Base-by-base conservation (phyloP, 1,140 invertebrate species). In the Drosophila varians region DNA sequence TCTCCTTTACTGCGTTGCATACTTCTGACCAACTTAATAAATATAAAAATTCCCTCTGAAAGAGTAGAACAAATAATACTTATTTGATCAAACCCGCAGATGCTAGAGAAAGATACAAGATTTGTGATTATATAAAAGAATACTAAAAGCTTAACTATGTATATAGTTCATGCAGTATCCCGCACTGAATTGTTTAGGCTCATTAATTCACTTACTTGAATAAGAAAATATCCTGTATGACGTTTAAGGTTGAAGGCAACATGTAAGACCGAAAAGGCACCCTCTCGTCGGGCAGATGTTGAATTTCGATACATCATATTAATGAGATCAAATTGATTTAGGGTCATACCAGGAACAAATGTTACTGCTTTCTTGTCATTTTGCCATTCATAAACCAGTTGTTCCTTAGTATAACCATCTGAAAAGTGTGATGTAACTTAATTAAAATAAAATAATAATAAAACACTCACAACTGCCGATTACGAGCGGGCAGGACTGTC, bases 361-460 rank as follows among this genome's bases (percentile, higher is more conserved):
- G 95, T 96, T 0, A 98, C 96, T 49, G 95, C 96, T 26, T 94
- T 92, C 0, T 94, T 94, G 0, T 94, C 94, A 68, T 94, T 94
- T 87, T 97, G 96, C 98, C 98, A 99, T 75, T 96, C 94, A 91
- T 99, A 99, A 4, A 97, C 93, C 28, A 99, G 92, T 84, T 99
- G 96, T 53, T 95, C 93, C 9, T 95, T 95, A 0, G 97, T 97
- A 91, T 99, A 99, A 0, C 97, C 98, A 92, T 98, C 97, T 98
- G 82, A 16, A 40, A 45, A 23, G 11, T 25, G 7, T n/a, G 11
- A 21, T 36, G n/a, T 36, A 9, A 36, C 4, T 12, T 12, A 36
- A 36, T 36, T n/a, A n/a, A 28, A 1, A 28, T 8, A 36, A 36
- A 12, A 12, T 12, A 12, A 36, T 36, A 3, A 12, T 9, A n/a